Evolutionary conservation across 92 coral and sea anemone genomes (phyloP).

Genomic region (Epizoanthus illoricatus): DNA sequence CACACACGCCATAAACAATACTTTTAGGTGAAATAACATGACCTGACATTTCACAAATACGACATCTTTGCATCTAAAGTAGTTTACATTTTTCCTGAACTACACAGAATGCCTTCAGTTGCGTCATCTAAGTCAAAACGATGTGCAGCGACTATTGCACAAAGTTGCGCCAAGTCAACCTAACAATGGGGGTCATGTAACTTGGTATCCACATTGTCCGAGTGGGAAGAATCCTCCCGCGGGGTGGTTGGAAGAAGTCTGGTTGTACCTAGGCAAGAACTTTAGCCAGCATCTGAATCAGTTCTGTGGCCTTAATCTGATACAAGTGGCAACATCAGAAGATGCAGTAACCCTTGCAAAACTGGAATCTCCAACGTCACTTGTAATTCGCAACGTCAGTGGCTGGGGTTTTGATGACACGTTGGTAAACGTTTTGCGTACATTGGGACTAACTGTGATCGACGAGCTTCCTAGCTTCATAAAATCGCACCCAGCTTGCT

Average conservation of each 20-base stretch:
- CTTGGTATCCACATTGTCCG: slow-evolving; percentile 59
- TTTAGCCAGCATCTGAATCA: slow-evolving; percentile 47
- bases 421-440: slow-evolving; percentile 22
- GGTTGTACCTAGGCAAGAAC: slow-evolving; percentile 66
- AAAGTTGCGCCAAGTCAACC: slow-evolving; percentile 60
- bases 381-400: slow-evolving; percentile 41
- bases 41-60: too few species aligned
- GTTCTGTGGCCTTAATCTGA: slow-evolving; percentile 63
- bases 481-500: slow-evolving; percentile 45
- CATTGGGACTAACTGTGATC: slow-evolving; percentile 56
- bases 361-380: slow-evolving; percentile 48
- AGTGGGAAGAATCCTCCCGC: slow-evolving; percentile 56
- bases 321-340: slow-evolving; percentile 49
- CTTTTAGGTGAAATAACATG: too few species aligned
- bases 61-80: too few species aligned
- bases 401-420: slow-evolving; percentile 32
- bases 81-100: too few species aligned
- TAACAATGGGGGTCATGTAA: slow-evolving; percentile 40
- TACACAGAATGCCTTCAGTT: slow-evolving; percentile 64
- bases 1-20: too few species aligned
- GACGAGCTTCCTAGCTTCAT: slow-evolving; percentile 48
- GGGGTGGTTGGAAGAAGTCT: slow-evolving; percentile 72
- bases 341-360: slow-evolving; percentile 42
- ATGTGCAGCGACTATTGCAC: slow-evolving; percentile 50
- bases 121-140: slow-evolving; percentile 48